phyloP scores from a whole-genome alignment of 2,888 invertebrate species.

The Erebia palarica region DNA sequence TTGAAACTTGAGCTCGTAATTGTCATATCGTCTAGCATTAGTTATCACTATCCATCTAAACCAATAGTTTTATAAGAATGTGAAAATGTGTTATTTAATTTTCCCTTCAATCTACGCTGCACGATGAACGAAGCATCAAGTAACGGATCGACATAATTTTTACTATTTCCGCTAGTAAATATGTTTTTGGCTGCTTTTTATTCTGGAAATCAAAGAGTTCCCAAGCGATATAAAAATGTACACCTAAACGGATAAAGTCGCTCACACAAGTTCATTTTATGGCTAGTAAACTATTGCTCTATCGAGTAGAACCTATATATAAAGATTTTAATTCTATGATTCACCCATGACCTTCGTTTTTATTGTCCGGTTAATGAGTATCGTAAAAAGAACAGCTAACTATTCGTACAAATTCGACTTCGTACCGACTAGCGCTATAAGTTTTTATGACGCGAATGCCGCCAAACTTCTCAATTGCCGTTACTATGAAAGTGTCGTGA shows the following conservation, averaged over 20 bases:
- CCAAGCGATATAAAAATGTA: too few relatives aligned
- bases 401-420: background rate
- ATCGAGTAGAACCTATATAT: background rate
- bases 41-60: background rate
- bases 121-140: too few relatives aligned
- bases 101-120: too few relatives aligned
- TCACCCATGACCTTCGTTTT: conserved; percentile 12
- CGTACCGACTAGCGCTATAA: background rate
- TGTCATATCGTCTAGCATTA: background rate
- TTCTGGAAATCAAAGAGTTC: too few relatives aligned
- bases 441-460: background rate
- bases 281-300: too few relatives aligned
- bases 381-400: conserved; percentile 13
- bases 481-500: background rate
- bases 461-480: background rate
- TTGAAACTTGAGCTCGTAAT: background rate
- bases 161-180: too few relatives aligned
- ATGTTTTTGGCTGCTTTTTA: too few relatives aligned
- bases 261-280: too few relatives aligned
- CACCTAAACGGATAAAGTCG: too few relatives aligned
- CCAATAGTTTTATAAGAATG: too few relatives aligned
- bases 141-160: too few relatives aligned
- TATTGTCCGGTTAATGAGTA: conserved; percentile 6
- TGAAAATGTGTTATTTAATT: too few relatives aligned
- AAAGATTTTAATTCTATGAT: conserved; percentile 5